Evolutionary conservation across 2,888 invertebrate species (phyloP), one percentile per base, ranked within the genome.

Genomic region (Nycteola revayana): DNA sequence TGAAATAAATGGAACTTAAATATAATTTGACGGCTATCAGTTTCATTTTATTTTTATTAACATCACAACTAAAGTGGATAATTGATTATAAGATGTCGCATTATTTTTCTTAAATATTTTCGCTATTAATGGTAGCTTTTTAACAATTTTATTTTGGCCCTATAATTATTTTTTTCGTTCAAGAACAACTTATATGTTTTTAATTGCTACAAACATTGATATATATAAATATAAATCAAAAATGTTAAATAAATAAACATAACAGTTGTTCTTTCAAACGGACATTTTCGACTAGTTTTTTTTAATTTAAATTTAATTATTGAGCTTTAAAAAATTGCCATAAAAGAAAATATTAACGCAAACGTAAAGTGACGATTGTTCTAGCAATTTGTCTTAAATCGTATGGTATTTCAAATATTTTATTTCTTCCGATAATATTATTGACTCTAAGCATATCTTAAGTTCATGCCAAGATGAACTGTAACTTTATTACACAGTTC

Each of bases 251-350:
- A n/a, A n/a, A n/a, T 24, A 9, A 41, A 46, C 36, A 42, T 35
- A 27, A 9, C 42, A 55, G 49, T 58, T 45, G 40, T 47, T 41
- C 49, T n/a, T 49, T 43, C 32, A 37, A 53, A 43, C 48, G 44
- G 42, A 45, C 50, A 36, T 32, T 27, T 48, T 41, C 57, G 60
- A 56, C 57, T 60, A 58, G 57, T 52, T 43, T n/a, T n/a, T n/a
- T n/a, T n/a, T n/a, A 22, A 49, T 48, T 48, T 53, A 42, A 28
- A 34, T 57, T 41, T 47, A 54, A 56, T 59, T 57, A 66, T 68
- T 68, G 68, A 68, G 68, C 68, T 60, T 55, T 54, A 47, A 60
- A 50, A 58, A 55, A 58, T n/a, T n/a, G n/a, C n/a, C n/a, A n/a
- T n/a, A n/a, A n/a, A n/a, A n/a, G n/a, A n/a, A n/a, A n/a, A n/a